phyloP scores from a whole-genome alignment of 2,797 vertebrate genomes.

The Chelon labrosus region DNA sequence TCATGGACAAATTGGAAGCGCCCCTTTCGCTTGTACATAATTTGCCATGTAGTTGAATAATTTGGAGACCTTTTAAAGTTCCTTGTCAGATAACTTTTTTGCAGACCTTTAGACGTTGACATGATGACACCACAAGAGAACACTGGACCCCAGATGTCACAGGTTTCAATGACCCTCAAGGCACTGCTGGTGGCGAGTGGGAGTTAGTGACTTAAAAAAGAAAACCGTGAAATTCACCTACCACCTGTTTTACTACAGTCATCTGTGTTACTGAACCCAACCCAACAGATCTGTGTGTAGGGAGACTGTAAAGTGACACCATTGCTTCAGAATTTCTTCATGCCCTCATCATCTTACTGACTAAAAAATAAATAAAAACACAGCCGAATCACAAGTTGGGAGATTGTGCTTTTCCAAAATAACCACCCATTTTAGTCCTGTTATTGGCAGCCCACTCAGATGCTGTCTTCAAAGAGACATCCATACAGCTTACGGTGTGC shows the following conservation, averaged over 20 bases:
- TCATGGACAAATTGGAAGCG: too few species aligned
- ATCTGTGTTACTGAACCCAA: slow-evolving; percentile 15
- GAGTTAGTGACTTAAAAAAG: neutral
- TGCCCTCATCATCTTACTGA: slow-evolving; percentile 18
- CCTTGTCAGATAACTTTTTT: too few species aligned
- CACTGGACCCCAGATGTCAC: too few species aligned
- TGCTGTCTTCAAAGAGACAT: slow-evolving; percentile 35
- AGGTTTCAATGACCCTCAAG: neutral
- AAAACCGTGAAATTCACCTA: neutral
- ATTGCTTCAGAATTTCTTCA: slow-evolving; percentile 10
- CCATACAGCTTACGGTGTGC: slow-evolving; percentile 14
- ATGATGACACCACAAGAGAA: too few species aligned
- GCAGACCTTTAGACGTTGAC: too few species aligned
- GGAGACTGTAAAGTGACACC: neutral
- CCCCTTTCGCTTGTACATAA: too few species aligned
- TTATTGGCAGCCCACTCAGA: slow-evolving; percentile 42
- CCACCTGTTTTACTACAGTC: slow-evolving; percentile 24
- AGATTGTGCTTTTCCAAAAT: slow-evolving; percentile 36
- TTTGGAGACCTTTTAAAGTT: too few species aligned
- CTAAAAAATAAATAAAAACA: slow-evolving; percentile 1
- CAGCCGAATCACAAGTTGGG: slow-evolving; percentile 42
- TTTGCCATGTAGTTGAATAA: too few species aligned
- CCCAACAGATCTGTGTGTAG: slow-evolving; percentile 24
- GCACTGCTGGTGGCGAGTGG: neutral
- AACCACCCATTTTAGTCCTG: slow-evolving; percentile 16